Percentiles rank a stretch among this genome's conserved stretches.
phyloP scores from a whole-genome alignment of 2,113 vertebrate genomes.

The Columbina picui region DNA sequence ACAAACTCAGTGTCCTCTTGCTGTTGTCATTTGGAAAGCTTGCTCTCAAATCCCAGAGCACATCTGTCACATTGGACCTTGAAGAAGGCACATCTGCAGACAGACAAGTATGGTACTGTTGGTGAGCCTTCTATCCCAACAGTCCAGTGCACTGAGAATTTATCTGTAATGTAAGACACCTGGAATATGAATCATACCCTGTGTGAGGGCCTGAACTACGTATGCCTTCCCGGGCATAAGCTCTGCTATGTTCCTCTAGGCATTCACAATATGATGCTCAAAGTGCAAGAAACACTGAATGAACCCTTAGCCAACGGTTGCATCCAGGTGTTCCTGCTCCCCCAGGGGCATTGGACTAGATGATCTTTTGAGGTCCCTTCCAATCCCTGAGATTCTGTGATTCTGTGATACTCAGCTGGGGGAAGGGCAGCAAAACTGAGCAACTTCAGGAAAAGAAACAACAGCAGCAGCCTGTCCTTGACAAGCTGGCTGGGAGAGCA shows the following conservation, averaged over 20 bases:
- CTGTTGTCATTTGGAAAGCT: background rate
- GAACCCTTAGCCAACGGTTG: background rate
- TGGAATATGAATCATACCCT: fast-evolving
- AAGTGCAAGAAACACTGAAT: background rate
- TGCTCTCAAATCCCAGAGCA: background rate
- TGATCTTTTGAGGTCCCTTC: no score
- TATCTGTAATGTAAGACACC: background rate
- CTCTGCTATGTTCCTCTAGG: background rate
- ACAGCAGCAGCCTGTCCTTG: background rate
- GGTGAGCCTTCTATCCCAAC: background rate
- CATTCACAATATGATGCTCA: background rate
- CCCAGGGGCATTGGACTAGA: no score
- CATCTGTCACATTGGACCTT: background rate
- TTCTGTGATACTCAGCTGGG: background rate
- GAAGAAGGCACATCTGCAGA: background rate
- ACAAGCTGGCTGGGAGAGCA: background rate
- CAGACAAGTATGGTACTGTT: background rate
- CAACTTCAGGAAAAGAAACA: background rate
- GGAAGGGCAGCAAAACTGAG: background rate
- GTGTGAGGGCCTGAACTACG: background rate
- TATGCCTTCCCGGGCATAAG: background rate
- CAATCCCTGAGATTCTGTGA: no score
- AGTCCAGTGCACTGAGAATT: background rate
- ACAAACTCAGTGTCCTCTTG: background rate
- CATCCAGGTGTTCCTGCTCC: no score